Conservation (phyloP, 2,113 vertebrate genomes). For the Oryzias melastigma region DNA sequence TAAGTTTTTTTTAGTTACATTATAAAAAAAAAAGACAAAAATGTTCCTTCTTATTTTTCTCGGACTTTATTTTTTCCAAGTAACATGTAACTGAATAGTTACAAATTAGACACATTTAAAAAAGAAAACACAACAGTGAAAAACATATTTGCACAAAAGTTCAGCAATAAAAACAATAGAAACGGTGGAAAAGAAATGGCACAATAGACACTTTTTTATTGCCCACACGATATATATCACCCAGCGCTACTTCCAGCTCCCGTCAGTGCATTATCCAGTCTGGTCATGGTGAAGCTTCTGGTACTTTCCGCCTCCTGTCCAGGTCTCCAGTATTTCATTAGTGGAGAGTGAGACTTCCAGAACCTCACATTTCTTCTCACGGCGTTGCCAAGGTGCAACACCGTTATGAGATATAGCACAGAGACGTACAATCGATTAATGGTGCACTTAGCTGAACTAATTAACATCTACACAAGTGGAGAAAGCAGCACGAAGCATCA, state of each 20-base stretch:
- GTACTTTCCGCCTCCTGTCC: conserved; percentile 23
- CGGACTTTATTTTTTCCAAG: no score
- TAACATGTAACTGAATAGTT: no score
- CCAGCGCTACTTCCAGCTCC: not conserved
- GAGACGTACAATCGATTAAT: conserved; percentile 79
- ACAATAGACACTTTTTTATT: no score
- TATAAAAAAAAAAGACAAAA: no score
- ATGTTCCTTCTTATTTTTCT: no score
- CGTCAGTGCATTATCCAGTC: conserved; percentile 14
- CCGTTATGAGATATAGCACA: conserved; percentile 73
- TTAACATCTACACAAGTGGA: conserved; percentile 72
- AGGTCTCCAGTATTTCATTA: conserved; percentile 36
- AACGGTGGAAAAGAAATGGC: no score
- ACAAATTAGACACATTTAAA: no score
- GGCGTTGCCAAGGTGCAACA: conserved; percentile 45
- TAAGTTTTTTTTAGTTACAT: no score
- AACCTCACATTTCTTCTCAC: conserved; percentile 67
- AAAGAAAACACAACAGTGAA: no score
- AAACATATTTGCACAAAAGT: no score
- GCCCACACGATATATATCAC: no score
- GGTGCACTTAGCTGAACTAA: conserved; percentile 77
- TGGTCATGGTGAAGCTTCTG: conserved; percentile 19
- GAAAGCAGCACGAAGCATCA: conserved; percentile 55
- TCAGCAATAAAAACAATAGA: no score
- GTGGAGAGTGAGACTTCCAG: conserved; percentile 55